Evolutionary conservation across 2,113 vertebrate species (phyloP).

Genomic region (Tupaia chinensis): DNA sequence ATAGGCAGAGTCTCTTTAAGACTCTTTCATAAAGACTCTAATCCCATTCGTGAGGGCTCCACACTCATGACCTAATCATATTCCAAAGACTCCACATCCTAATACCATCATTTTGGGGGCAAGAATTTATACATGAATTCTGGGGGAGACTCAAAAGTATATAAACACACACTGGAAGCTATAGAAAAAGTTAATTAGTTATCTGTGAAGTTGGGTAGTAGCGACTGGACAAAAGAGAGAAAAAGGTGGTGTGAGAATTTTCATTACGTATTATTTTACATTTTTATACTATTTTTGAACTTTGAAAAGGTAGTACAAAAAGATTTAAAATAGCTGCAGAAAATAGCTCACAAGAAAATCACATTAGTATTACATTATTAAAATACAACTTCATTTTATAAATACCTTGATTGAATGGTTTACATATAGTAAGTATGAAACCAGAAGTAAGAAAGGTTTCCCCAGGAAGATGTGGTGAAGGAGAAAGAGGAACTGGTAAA

Average conservation of each 20-base stretch:
- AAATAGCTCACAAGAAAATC: slow-evolving; percentile 43
- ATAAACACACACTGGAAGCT: not conserved
- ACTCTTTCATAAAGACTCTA: not conserved
- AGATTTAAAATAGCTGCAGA: slow-evolving; percentile 27
- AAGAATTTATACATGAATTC: not conserved
- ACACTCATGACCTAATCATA: not conserved
- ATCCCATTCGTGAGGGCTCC: not conserved
- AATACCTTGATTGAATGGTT: not conserved
- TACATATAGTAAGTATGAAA: slow-evolving; percentile 45
- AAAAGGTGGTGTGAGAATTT: not conserved
- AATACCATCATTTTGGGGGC: not conserved
- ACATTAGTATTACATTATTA: not conserved
- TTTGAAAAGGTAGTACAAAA: slow-evolving; percentile 27
- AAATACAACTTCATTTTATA: slow-evolving; percentile 55
- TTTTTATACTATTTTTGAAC: slow-evolving; percentile 42
- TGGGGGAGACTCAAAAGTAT: not conserved
- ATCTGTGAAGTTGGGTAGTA: not conserved
- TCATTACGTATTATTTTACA: not conserved
- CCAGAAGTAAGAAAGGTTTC: not conserved
- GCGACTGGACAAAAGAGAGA: not conserved
- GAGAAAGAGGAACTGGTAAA: not conserved
- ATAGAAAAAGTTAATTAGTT: not conserved
- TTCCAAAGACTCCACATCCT: not conserved
- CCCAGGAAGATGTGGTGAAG: slow-evolving; percentile 38
- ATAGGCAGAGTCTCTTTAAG: too few species aligned